Evolutionary conservation across 2,113 vertebrate genomes (phyloP).

Genomic region (Stomatorhinus ivindoensis): DNA sequence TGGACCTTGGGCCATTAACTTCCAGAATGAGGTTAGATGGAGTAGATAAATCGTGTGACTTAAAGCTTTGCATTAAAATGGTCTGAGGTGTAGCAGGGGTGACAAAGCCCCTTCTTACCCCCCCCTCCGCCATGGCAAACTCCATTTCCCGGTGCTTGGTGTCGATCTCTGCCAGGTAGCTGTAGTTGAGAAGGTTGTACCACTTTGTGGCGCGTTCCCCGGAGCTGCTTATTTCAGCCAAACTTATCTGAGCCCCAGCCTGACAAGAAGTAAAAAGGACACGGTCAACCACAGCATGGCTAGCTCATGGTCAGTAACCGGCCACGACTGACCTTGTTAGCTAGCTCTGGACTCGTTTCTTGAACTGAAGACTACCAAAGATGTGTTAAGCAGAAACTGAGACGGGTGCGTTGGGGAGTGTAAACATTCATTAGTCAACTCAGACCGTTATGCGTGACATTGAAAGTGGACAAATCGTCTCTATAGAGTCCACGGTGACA

Average conservation of each 20-base stretch:
- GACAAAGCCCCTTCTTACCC: slow-evolving; percentile 42
- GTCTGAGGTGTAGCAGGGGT: not conserved
- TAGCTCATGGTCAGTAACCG: not conserved
- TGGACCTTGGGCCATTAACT: not conserved
- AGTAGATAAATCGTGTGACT: not conserved
- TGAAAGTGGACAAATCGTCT: not conserved
- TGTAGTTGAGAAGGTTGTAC: slow-evolving; percentile 86
- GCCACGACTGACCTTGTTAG: not conserved
- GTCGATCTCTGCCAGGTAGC: slow-evolving; percentile 66
- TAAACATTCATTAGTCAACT: not conserved
- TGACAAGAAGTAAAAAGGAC: slow-evolving; percentile 36
- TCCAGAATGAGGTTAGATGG: not conserved
- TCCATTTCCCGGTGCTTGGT: slow-evolving; percentile 54
- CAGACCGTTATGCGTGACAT: not conserved
- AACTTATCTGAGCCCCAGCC: slow-evolving; percentile 91
- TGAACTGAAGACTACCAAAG: not conserved
- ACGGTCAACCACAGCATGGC: not conserved
- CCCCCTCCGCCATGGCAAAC: slow-evolving; percentile 40
- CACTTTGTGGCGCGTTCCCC: slow-evolving; percentile 76
- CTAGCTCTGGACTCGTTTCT: not conserved
- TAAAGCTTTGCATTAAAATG: not conserved
- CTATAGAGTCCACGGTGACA: not conserved
- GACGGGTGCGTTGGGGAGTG: not conserved
- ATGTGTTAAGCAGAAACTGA: not conserved
- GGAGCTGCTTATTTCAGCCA: slow-evolving; percentile 75